A percentile compares a stretch with the other conserved stretches of the same genome.
phyloP scores from a whole-genome alignment of 2,113 vertebrate genomes.

The Pelobates fuscus region DNA sequence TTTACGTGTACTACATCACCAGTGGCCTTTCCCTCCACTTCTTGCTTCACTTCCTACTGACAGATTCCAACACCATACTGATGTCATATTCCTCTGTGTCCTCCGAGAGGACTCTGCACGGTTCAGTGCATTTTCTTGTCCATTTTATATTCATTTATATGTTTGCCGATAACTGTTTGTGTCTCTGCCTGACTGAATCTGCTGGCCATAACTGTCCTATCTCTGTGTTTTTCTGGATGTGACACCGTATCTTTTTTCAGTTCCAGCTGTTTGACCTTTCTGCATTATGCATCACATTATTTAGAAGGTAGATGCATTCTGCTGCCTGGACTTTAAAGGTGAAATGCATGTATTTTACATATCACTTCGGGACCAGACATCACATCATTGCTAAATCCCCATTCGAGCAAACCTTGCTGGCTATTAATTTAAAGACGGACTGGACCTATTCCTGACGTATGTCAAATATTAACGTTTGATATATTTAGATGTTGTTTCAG shows the following conservation, averaged over 20 bases:
- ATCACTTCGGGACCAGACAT: too few relatives aligned
- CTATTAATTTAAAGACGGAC: too few relatives aligned
- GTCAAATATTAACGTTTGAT: too few relatives aligned
- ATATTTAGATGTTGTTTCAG: too few relatives aligned
- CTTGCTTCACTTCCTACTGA: constrained; percentile 29
- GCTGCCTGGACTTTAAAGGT: too few relatives aligned
- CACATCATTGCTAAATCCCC: too few relatives aligned
- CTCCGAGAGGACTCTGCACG: constrained; percentile 20
- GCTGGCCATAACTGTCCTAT: constrained; percentile 2
- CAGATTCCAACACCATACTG: constrained; percentile 26
- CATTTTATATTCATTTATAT: constrained; percentile 25
- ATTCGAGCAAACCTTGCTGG: too few relatives aligned
- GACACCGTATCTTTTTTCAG: constrained; percentile 7
- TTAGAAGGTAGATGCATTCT: neutral
- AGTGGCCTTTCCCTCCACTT: constrained; percentile 35
- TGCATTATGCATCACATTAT: constrained; percentile 24
- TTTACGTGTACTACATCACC: constrained; percentile 15
- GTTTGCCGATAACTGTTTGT: constrained; percentile 19
- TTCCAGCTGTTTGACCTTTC: constrained; percentile 43
- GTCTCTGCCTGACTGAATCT: neutral
- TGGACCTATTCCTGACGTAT: too few relatives aligned
- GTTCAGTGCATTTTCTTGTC: constrained; percentile 33
- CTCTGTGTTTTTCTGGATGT: neutral
- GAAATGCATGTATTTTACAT: too few relatives aligned
- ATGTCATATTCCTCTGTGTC: constrained; percentile 39